Evolutionary conservation across 2,797 vertebrate genomes (phyloP).

Genomic region (Tragelaphus eurycerus): DNA sequence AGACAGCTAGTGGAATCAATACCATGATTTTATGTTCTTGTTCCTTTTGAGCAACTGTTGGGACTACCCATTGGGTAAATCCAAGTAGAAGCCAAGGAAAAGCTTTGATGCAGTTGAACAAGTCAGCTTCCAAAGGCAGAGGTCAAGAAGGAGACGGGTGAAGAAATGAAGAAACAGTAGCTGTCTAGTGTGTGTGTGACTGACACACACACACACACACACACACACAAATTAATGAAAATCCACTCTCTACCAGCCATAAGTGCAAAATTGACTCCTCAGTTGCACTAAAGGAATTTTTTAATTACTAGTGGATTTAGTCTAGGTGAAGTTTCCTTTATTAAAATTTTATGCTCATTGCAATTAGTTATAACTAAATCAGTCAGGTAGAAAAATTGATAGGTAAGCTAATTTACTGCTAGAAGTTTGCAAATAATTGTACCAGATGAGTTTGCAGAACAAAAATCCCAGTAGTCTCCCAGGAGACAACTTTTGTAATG

Average conservation of each 20-base stretch:
- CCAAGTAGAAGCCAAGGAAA: not conserved
- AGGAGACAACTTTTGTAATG: slow-evolving; percentile 13
- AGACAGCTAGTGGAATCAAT: not conserved
- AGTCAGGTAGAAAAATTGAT: slow-evolving; percentile 35
- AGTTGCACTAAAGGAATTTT: not conserved
- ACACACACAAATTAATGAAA: not conserved
- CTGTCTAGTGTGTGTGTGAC: no score
- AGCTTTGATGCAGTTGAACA: not conserved
- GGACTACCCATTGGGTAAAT: not conserved
- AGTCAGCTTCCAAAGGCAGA: not conserved
- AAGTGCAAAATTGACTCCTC: not conserved
- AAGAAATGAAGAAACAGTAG: not conserved
- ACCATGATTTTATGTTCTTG: not conserved
- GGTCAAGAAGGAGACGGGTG: not conserved
- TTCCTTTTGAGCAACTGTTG: not conserved
- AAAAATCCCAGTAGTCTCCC: not conserved
- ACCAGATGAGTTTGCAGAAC: not conserved
- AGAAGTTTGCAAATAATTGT: slow-evolving; percentile 41
- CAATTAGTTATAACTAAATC: slow-evolving; percentile 11
- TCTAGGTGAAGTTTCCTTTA: not conserved
- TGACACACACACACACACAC: not conserved
- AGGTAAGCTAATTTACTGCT: slow-evolving; percentile 41
- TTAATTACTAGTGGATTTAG: not conserved
- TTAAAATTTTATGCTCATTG: slow-evolving; percentile 11
- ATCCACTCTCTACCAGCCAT: not conserved